Evolutionary conservation across 2,797 vertebrate genomes (phyloP), one percentile per base, ranked within the genome.

Genomic region (Euthynnus affinis): DNA sequence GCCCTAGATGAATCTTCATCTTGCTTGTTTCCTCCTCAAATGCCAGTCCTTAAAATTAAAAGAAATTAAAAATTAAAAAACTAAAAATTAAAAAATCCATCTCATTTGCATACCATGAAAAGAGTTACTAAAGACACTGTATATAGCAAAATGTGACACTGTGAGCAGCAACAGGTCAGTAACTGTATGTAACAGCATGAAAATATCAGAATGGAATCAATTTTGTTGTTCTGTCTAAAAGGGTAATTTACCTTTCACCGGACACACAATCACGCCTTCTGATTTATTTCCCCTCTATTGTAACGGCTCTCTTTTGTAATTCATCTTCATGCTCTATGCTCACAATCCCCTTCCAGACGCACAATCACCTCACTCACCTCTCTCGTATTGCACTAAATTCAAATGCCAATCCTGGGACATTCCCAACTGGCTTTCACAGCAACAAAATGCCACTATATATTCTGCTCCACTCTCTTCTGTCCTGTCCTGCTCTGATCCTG

Each of bases 371-470:
- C 59, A 52, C 64, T 76, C 74, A 73, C 82, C 75, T 85, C 65
- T 67, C 51, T 84, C 59, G 46, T 74, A 67, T 74, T 74, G 70
- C 77, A 77, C 82, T 89, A 88, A 87, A 91, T 90, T 84, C 75
- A 83, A 90, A 90, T 87, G 89, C 75, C 91, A 90, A 87, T 91
- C 84, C 71, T 58, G 25, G 81, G 76, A 81, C 74, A 74, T 82
- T 85, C 86, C 80, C 78, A 76, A 73, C 34, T 10, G 56, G 71
- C 63, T 74, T 78, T 58, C 71, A 60, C 68, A 56, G 74, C 70
- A 70, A 86, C 77, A 86, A 83, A 89, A 90, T 59, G 87, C 69
- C 86, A 86, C 75, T 77, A 89, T 91, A 90, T 87, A 90, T 92
- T 87, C 86, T 53, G 48, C 44, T 69, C 75, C 70, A 63, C 58